Conservation (phyloP, 2,888 invertebrate species). For the Ormyrus nitidulus region DNA sequence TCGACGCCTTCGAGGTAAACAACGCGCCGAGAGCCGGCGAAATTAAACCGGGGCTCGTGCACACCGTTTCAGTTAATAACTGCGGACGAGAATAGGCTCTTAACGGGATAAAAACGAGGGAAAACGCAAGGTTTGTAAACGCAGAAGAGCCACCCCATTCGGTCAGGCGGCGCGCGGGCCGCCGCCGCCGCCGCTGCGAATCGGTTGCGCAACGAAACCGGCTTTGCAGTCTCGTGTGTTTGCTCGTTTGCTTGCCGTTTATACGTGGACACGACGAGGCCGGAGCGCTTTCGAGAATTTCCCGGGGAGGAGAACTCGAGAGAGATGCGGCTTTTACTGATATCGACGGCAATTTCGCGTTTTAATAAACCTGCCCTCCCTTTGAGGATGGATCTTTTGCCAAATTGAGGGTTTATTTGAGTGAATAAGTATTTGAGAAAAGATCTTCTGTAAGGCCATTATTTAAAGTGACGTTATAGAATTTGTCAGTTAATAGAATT, state of each 20-base stretch:
- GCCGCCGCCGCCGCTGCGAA: neutral
- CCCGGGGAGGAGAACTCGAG: too few relatives aligned
- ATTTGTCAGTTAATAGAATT: too few relatives aligned
- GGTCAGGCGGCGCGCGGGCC: constrained; percentile 8
- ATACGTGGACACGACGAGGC: too few relatives aligned
- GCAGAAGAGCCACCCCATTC: constrained; percentile 5
- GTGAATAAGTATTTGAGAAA: too few relatives aligned
- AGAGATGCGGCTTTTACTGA: too few relatives aligned
- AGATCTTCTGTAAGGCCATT: too few relatives aligned
- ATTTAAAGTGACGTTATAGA: too few relatives aligned
- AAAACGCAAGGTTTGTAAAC: neutral
- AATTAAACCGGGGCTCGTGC: neutral
- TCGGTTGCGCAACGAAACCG: neutral
- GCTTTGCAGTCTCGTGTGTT: neutral
- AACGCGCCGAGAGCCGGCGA: neutral
- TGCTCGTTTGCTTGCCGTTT: neutral
- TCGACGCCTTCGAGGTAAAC: neutral
- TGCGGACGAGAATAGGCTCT: neutral
- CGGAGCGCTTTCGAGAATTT: too few relatives aligned
- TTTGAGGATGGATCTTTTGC: too few relatives aligned
- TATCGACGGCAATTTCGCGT: too few relatives aligned
- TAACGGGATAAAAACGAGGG: neutral
- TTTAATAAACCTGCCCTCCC: too few relatives aligned
- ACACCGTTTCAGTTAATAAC: constrained; percentile 20
- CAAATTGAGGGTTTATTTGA: too few relatives aligned